Percentiles rank a stretch among this genome's conserved stretches.
Conservation (phyloP, 2,888 invertebrate genomes). For the Folsomia candida region DNA sequence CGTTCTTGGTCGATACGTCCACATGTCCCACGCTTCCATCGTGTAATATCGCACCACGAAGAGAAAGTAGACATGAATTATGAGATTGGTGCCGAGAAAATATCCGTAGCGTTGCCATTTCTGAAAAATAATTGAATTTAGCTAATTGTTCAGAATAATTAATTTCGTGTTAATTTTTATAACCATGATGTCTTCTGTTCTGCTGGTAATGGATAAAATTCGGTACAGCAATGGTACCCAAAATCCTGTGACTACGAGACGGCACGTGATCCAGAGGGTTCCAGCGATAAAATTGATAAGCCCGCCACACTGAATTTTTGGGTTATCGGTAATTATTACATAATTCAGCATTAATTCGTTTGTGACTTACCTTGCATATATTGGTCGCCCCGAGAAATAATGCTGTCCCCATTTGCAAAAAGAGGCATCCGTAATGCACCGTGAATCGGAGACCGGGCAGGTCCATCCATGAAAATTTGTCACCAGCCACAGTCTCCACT, state of each 20-base stretch:
- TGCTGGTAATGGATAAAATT: background rate
- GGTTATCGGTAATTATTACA: too few relatives aligned
- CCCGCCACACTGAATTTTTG: too few relatives aligned
- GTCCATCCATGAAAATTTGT: background rate
- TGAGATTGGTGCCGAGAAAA: background rate
- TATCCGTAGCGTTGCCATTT: conserved; percentile 5
- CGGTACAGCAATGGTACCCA: background rate
- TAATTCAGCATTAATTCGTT: too few relatives aligned
- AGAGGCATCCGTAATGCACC: background rate
- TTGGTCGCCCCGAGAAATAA: background rate
- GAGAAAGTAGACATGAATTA: conserved; percentile 14
- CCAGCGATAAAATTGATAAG: background rate
- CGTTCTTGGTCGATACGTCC: background rate
- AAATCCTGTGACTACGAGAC: background rate
- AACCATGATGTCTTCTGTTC: background rate
- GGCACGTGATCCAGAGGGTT: background rate
- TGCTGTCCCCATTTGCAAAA: background rate
- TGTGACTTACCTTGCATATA: background rate
- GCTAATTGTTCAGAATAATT: too few relatives aligned
- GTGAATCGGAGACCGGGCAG: background rate
- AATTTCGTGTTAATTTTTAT: too few relatives aligned
- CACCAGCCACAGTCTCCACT: too few relatives aligned
- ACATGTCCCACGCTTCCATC: conserved; percentile 26
- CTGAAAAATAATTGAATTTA: too few relatives aligned
- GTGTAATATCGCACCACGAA: conserved; percentile 20